Conservation (phyloP, 2,113 vertebrate genomes). For the Gasterosteus aculeatus region DNA sequence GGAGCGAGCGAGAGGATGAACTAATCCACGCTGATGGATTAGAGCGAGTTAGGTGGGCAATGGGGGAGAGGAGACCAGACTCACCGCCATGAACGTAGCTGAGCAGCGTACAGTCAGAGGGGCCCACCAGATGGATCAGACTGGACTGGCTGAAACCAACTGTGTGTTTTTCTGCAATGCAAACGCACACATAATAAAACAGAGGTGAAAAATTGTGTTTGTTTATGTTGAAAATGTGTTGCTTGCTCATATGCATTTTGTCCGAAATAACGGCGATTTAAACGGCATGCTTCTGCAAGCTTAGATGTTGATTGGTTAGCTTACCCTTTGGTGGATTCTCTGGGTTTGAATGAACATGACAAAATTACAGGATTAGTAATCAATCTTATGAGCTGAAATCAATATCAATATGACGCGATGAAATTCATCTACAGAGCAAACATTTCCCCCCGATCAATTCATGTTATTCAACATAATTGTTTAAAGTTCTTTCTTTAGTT, state of each 20-base stretch:
- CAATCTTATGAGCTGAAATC: no score
- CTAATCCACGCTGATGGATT: background rate
- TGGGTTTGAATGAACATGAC: slow-evolving; percentile 55
- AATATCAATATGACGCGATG: no score
- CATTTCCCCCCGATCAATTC: background rate
- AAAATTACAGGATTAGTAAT: slow-evolving; percentile 26
- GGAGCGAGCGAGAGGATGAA: background rate
- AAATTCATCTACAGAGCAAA: background rate
- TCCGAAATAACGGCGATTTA: background rate
- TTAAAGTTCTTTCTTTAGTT: background rate
- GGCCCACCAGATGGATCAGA: slow-evolving; percentile 94
- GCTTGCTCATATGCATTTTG: background rate
- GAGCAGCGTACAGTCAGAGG: slow-evolving; percentile 91
- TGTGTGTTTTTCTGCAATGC: slow-evolving; percentile 85
- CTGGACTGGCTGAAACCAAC: slow-evolving; percentile 95
- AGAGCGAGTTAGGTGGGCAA: background rate
- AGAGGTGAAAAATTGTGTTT: background rate
- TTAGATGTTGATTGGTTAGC: slow-evolving; percentile 30
- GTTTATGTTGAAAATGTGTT: background rate
- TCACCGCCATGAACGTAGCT: slow-evolving; percentile 94
- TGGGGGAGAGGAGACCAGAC: slow-evolving; percentile 32
- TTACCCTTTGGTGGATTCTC: slow-evolving; percentile 84
- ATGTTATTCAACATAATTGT: background rate
- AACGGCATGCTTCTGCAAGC: background rate
- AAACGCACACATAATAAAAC: slow-evolving; percentile 6